Base-by-base conservation (phyloP, 1,140 invertebrate genomes). In the Calycopis cecrops region DNA sequence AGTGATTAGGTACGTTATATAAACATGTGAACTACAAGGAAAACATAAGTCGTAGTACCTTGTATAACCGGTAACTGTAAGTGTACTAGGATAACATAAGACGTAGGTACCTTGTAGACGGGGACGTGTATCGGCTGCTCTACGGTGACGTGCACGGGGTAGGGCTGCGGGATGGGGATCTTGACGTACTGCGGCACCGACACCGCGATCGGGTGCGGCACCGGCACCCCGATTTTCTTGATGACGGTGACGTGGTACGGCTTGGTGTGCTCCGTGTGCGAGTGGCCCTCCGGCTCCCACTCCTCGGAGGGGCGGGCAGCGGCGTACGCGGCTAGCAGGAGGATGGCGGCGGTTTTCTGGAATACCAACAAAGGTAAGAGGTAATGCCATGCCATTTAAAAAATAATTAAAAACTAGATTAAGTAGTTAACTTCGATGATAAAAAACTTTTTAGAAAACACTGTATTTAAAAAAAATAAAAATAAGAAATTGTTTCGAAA, bases 201-300 rank as follows among this genome's bases (percentile, higher is more conserved):
- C 0, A 94, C 91, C 0, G 92, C 91, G 9, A 94, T 90, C 1
- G 93, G 93, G 73, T 94, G 93, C 0, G 93, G 93, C 52, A 94
- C 91, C 9, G 92, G 92, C 35, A 94, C 91, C 0, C 92, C 92
- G 49, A 94, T 91, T 79, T 94, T 94, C 73, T 94, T 93, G 57
- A 93, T 91, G 62, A 94, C 91, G 9, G 92, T 92, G 37, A 94
- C 91, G 14, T 92, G 92, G 53, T 93, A 91, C 0, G 91, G 90
- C 68, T 93, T 93, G 1, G 92, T 91, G 72, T 90, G 88, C 65
- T 92, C 91, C 12, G 91, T 85, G 63, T 92, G 90, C 7, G 91
- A 90, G 63, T 85, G 62, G 93, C 96, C 89, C 93, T 96, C 91
- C 91, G 94, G 89, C 91, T 96, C 89, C 95, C 96, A 90, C 77